Evolutionary conservation across 2,113 vertebrate species (phyloP).

Genomic region (Lonchura striata): DNA sequence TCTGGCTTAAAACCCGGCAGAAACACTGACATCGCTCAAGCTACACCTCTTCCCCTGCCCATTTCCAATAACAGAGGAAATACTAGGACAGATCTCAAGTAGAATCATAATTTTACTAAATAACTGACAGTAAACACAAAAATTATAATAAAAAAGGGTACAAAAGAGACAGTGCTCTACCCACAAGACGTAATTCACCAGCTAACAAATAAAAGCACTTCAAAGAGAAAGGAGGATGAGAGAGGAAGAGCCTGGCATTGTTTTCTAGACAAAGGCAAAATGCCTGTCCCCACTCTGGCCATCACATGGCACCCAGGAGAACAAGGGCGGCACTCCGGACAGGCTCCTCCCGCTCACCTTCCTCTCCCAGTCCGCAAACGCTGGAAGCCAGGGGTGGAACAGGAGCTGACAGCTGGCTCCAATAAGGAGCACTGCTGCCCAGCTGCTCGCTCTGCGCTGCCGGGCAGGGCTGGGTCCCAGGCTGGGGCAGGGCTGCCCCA

Average conservation of each 20-base stretch:
- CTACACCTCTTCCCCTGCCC: neutral
- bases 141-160: neutral
- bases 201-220: neutral
- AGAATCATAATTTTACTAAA: neutral
- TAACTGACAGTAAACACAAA: neutral
- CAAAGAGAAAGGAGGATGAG: neutral
- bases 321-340: accelerated
- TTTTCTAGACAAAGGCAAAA: neutral
- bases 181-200: neutral
- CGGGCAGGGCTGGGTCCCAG: accelerated
- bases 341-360: neutral
- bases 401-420: accelerated
- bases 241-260: neutral
- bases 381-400: neutral
- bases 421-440: accelerated
- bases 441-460: neutral
- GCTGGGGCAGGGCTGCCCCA: neutral
- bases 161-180: neutral
- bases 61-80: neutral
- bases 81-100: neutral
- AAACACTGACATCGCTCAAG: neutral
- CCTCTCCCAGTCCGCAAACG: neutral
- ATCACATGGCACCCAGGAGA: accelerated
- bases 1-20: neutral
- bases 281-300: neutral